These are phyloP conservation scores for Gallinago solitaria DNA, from an alignment of 2,797 vertebrate species.

Conservation along the genomic window DNA sequence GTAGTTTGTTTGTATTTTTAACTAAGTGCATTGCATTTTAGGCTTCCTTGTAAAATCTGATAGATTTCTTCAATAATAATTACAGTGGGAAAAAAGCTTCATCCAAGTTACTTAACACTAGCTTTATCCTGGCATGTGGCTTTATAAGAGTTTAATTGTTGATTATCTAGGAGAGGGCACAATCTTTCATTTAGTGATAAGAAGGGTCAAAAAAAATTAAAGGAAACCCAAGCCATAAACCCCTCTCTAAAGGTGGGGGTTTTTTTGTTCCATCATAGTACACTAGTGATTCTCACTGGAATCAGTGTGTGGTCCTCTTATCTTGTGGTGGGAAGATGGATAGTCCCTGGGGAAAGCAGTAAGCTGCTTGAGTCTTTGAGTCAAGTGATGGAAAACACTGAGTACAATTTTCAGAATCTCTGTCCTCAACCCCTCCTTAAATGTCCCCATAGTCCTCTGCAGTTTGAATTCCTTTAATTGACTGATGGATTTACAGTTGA, in stretches of 20 bases:
- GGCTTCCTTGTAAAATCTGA: background rate
- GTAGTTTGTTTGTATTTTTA: background rate
- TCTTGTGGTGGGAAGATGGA: background rate
- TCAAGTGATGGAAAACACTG: background rate
- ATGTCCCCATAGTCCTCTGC: constrained; percentile 59
- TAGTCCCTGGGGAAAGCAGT: constrained; percentile 10
- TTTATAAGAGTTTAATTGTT: constrained; percentile 38
- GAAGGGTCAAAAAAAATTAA: background rate
- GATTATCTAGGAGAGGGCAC: constrained; percentile 37
- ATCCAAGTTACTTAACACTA: constrained; percentile 47
- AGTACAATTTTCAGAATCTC: constrained; percentile 35
- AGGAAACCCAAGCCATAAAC: constrained; percentile 6
- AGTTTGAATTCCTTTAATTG: constrained; percentile 66
- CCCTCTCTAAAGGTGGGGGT: background rate
- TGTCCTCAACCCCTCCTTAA: constrained; percentile 55
- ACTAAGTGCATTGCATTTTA: background rate
- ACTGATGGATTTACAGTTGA: constrained; percentile 69
- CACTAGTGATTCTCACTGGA: background rate
- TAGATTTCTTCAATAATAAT: constrained; percentile 21
- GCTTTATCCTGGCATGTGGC: background rate
- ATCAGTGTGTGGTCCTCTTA: background rate
- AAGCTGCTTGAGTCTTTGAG: background rate
- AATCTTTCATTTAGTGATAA: constrained; percentile 28
- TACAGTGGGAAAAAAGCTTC: background rate
- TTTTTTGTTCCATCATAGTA: background rate